A percentile compares a stretch with the other conserved stretches of the same genome.
These are phyloP conservation scores for Pedionomus torquatus DNA, from an alignment of 2,113 vertebrate species.

Conservation along the genomic window DNA sequence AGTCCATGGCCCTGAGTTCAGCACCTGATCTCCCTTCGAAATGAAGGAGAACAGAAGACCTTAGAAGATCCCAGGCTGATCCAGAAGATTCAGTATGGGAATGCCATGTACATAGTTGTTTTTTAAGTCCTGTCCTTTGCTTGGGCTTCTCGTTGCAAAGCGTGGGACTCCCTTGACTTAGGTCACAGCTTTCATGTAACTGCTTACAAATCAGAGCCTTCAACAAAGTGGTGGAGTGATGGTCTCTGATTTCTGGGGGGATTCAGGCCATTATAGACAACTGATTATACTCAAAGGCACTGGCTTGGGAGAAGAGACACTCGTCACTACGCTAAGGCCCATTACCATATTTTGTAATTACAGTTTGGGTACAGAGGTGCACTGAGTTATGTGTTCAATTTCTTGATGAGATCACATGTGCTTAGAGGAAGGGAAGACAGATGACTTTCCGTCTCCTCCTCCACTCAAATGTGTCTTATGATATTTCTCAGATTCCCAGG, in stretches of 20 bases:
- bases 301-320: background rate
- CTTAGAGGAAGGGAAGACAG: background rate
- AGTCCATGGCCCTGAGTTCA: background rate
- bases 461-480: background rate
- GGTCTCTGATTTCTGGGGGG: background rate
- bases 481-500: background rate
- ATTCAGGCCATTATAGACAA: background rate
- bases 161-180: background rate
- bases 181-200: background rate
- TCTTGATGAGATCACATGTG: background rate
- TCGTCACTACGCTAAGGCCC: background rate
- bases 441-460: background rate
- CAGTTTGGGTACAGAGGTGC: background rate
- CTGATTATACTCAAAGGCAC: background rate
- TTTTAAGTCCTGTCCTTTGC: background rate
- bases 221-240: background rate
- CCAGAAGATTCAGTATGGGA: too few species aligned
- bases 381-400: background rate
- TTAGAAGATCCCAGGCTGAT: background rate
- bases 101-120: background rate
- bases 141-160: background rate
- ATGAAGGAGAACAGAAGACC: background rate
- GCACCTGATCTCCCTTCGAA: background rate
- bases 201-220: background rate
- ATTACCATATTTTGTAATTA: background rate